A percentile compares a stretch with the other conserved stretches of the same genome.
phyloP scores from a whole-genome alignment of 2,888 invertebrate species.

The Acrobasis consociella region DNA sequence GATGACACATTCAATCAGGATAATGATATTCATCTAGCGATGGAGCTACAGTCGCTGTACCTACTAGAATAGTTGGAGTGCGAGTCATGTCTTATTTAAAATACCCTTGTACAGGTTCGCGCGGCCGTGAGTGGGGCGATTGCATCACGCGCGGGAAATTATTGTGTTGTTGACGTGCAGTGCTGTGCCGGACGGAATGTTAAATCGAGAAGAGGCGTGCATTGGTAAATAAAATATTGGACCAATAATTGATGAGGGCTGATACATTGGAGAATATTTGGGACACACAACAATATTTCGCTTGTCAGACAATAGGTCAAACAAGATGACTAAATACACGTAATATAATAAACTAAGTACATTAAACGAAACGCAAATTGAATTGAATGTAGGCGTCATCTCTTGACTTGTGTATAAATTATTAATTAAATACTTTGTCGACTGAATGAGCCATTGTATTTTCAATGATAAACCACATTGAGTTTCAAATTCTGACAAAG shows the following conservation, averaged over 20 bases:
- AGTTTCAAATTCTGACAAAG: no score
- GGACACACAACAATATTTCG: no score
- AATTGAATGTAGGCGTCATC: background rate
- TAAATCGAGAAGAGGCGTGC: no score
- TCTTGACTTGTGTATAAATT: background rate
- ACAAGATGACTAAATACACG: no score
- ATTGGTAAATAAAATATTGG: no score
- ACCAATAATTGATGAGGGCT: no score
- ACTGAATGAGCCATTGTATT: background rate
- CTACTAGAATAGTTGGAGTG: background rate
- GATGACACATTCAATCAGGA: background rate
- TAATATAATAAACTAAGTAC: no score
- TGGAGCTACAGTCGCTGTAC: background rate
- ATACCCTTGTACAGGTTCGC: constrained; percentile 18
- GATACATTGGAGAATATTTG: no score
- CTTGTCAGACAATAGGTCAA: no score
- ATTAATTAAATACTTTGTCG: background rate
- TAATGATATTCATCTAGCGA: constrained; percentile 18
- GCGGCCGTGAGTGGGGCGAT: constrained; percentile 18
- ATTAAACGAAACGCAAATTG: no score
- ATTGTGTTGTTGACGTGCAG: background rate
- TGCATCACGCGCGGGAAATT: constrained; percentile 16
- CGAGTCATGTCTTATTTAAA: constrained; percentile 24
- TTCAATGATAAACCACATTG: background rate
- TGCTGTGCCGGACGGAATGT: background rate